Conservation (phyloP, 2,113 vertebrate species). For the Rhodinocichla rosea region DNA sequence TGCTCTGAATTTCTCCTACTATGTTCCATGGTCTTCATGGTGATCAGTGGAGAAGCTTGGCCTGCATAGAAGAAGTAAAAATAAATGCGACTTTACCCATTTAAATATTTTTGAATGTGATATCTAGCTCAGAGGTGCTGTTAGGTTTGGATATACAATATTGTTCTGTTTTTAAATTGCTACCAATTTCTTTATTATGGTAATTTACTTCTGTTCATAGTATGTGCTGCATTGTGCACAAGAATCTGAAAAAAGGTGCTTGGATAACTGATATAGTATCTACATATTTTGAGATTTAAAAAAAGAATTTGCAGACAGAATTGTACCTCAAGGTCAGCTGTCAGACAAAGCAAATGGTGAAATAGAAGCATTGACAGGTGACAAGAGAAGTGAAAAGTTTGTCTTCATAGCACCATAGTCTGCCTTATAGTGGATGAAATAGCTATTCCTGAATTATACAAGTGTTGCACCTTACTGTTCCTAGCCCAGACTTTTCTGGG, state of each 20-base stretch:
- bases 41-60: not conserved
- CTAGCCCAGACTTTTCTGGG: not conserved
- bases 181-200: not conserved
- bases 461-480: not conserved
- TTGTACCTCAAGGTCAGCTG: not conserved
- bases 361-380: not conserved
- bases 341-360: not conserved
- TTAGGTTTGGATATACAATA: not conserved
- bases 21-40: not conserved
- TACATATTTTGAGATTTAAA: not conserved
- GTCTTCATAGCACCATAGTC: not conserved
- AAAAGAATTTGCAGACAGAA: not conserved
- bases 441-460: not conserved
- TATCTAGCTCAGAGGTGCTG: not conserved
- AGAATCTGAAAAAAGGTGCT: not conserved
- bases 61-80: not conserved
- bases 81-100: not conserved
- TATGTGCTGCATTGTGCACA: fast-evolving
- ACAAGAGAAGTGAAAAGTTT: not conserved
- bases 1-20: not conserved
- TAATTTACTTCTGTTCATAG: not conserved
- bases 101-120: not conserved
- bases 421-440: not conserved
- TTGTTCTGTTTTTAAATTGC: not conserved
- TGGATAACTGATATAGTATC: not conserved